Conservation (phyloP, 2,113 vertebrate species). For the Ameiurus melas region DNA sequence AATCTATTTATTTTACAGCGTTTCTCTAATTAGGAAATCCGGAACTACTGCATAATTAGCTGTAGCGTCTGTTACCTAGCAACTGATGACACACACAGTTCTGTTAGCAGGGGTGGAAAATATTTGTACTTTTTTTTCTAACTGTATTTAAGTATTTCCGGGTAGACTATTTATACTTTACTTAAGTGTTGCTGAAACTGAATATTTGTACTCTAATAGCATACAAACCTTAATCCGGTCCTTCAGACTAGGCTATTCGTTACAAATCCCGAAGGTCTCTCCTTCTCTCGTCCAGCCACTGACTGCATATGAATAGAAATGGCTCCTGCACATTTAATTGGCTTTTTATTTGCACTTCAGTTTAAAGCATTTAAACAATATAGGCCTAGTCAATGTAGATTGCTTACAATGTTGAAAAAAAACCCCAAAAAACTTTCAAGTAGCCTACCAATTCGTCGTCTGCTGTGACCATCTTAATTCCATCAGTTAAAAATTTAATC, state of each 20-base stretch:
- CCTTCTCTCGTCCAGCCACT: background rate
- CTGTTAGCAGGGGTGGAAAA: background rate
- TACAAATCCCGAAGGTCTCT: background rate
- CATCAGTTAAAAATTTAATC: background rate
- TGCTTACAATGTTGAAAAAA: background rate
- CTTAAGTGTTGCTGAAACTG: background rate
- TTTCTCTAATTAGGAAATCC: background rate
- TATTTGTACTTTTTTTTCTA: no score
- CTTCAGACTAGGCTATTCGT: background rate
- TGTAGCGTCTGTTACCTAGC: background rate
- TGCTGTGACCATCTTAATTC: background rate
- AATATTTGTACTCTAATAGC: background rate
- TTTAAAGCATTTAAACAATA: background rate
- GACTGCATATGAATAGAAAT: background rate
- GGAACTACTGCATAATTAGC: background rate
- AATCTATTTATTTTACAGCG: background rate
- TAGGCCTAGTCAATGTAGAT: background rate
- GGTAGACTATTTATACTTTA: background rate
- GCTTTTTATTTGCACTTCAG: background rate
- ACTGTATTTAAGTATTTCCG: background rate
- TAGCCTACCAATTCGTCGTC: background rate
- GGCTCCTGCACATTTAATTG: background rate
- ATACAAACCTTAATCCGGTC: background rate
- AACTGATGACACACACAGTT: background rate
- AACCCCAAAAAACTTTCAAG: background rate